Percentiles rank a stretch among this genome's conserved stretches.
phyloP scores from a whole-genome alignment of 2,113 vertebrate genomes.

The Ornithorhynchus anatinus region DNA sequence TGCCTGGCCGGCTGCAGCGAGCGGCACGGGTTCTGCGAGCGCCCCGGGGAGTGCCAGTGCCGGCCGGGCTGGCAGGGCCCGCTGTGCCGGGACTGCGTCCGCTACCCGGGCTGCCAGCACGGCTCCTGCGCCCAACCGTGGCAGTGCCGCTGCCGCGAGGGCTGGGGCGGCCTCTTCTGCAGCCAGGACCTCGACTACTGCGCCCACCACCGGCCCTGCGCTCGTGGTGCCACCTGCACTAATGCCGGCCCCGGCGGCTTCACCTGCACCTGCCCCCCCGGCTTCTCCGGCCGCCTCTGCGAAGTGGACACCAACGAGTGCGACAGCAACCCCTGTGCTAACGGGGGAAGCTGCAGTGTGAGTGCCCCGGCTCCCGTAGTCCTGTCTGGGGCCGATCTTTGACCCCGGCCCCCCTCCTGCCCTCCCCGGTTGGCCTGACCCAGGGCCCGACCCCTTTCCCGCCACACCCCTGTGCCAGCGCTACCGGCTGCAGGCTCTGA shows the following conservation, averaged over 20 bases:
- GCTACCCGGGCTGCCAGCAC: constrained; percentile 77
- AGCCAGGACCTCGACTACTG: constrained; percentile 86
- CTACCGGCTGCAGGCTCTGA: too few relatives aligned
- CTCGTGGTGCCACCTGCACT: constrained; percentile 79
- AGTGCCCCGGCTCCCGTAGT: constrained; percentile 42
- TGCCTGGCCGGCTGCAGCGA: constrained; percentile 79
- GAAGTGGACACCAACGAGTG: constrained; percentile 80
- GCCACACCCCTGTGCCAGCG: too few relatives aligned
- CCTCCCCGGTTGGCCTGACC: too few relatives aligned
- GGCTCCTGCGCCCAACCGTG: constrained; percentile 78
- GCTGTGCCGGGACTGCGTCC: constrained; percentile 76
- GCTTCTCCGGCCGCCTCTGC: constrained; percentile 75
- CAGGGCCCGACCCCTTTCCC: too few relatives aligned
- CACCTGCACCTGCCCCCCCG: constrained; percentile 77
- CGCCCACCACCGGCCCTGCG: constrained; percentile 82
- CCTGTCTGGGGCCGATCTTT: neutral
- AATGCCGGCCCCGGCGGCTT: constrained; percentile 85
- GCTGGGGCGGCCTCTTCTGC: constrained; percentile 84
- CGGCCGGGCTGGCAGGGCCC: constrained; percentile 82
- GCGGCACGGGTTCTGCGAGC: constrained; percentile 76
- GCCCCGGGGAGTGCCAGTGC: constrained; percentile 80
- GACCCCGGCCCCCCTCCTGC: too few relatives aligned
- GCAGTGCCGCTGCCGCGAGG: constrained; percentile 82
- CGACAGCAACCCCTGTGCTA: constrained; percentile 86
- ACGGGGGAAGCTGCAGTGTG: constrained; percentile 88